Percentiles rank a stretch among this genome's conserved stretches.
phyloP scores from a whole-genome alignment of 2,113 vertebrate species.

The Cercopithecus mona region DNA sequence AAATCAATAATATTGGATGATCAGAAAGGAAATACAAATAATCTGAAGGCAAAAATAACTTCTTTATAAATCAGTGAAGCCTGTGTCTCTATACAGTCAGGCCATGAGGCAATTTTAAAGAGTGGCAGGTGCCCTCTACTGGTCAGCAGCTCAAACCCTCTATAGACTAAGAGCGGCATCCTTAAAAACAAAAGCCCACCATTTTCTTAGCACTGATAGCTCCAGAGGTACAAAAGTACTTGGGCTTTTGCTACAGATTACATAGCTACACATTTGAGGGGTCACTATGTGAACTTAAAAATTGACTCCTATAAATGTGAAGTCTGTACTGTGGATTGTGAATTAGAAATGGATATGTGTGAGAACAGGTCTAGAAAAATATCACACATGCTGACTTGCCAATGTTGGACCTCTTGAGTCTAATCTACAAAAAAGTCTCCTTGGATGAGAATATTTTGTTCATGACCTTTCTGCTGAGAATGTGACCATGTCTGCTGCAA shows the following conservation, averaged over 20 bases:
- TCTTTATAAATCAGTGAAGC: neutral
- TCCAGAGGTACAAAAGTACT: neutral
- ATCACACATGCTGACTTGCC: neutral
- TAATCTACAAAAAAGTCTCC: constrained; percentile 61
- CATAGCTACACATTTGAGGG: neutral
- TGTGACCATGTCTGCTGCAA: neutral
- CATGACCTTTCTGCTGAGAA: constrained; percentile 53
- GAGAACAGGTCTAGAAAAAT: constrained; percentile 67
- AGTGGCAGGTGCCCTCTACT: constrained; percentile 18
- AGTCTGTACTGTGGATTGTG: neutral
- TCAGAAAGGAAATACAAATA: neutral
- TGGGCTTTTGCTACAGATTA: neutral
- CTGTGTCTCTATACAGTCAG: neutral
- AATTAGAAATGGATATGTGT: constrained; percentile 66
- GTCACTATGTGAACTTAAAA: neutral
- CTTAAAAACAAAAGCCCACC: neutral
- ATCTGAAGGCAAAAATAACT: neutral
- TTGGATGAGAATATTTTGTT: constrained; percentile 35
- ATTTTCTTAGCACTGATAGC: neutral
- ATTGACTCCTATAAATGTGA: neutral
- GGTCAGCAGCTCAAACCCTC: neutral
- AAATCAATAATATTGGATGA: neutral
- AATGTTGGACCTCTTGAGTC: constrained; percentile 18
- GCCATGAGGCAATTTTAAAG: neutral
- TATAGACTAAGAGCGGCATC: rapidly evolving